Conservation (phyloP, 2,113 vertebrate species). For the Anas platyrhynchos region DNA sequence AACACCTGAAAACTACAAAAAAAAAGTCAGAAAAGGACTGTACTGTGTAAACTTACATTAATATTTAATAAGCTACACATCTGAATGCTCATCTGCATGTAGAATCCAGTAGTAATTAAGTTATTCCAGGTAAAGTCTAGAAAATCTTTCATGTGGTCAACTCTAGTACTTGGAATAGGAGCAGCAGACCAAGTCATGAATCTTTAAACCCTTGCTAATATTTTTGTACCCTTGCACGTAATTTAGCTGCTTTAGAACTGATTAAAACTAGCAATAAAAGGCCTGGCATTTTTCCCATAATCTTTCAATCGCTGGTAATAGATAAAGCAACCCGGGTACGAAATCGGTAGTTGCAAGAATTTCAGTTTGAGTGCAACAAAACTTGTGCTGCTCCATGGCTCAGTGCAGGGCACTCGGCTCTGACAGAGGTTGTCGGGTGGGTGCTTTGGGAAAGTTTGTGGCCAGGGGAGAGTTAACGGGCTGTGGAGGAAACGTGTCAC, state of each 20-base stretch:
- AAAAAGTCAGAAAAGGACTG: not conserved
- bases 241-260: not conserved
- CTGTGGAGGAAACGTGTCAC: slow-evolving; percentile 28
- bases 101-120: not conserved
- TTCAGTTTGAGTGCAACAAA: not conserved
- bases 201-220: not conserved
- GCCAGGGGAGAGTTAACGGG: slow-evolving; percentile 15
- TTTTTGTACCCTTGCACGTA: not conserved
- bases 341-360: not conserved
- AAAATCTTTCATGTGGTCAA: not conserved
- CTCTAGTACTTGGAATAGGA: not conserved
- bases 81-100: not conserved
- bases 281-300: not conserved
- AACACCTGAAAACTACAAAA: not conserved
- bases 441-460: not conserved
- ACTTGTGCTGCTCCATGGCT: accelerated
- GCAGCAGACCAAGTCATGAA: not conserved
- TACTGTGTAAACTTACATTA: not conserved
- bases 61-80: not conserved
- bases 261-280: not conserved
- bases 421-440: accelerated
- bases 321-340: accelerated
- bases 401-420: not conserved
- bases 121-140: not conserved
- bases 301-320: not conserved